Evolutionary conservation across 2,888 invertebrate genomes (phyloP), one percentile per base, ranked within the genome.

Genomic region (Dryadula phaetusa): DNA sequence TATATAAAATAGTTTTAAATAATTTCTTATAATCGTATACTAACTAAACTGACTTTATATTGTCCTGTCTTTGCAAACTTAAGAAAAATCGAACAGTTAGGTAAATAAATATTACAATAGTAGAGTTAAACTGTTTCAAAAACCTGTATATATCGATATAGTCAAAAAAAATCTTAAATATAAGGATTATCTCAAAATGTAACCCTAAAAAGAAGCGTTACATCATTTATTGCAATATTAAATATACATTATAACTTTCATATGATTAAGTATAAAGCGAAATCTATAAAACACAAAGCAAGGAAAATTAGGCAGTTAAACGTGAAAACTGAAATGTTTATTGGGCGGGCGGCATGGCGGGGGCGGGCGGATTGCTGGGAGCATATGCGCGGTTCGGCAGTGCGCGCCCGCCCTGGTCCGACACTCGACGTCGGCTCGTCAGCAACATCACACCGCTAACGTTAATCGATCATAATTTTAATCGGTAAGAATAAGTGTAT

Each of bases 351-450:
- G 79, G 76, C 64, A 80, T 74, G 72, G 77, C 70, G 80, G 75
- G 75, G 78, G 75, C 75, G 77, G 76, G 73, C 64, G 73, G 70
- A 58, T 64, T 68, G 70, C 69, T 74, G 62, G 70, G 71, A 70
- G 70, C 64, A 71, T 74, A 75, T 74, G 77, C 80, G 79, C 79
- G 79, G 70, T 79, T 76, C 81, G 84, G 73, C 90, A 92, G 92
- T 92, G 91, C 92, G 87, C 92, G 92, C 88, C 92, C 86, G 85
- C 83, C 89, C 90, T 74, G 90, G 88, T 86, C 90, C 92, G 90
- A 92, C 92, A 92, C 92, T 92, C 92, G 88, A 92, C 92, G 92
- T 92, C 92, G 92, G 92, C 92, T 92, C 92, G 90, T 92, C 91
- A 84, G 86, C 88, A 86, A 89, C 82, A 85, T 85, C 83, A 90